A percentile compares a stretch with the other conserved stretches of the same genome.
Evolutionary conservation across 2,888 invertebrate genomes (phyloP).

Genomic region (Drosophila meridionalis): DNA sequence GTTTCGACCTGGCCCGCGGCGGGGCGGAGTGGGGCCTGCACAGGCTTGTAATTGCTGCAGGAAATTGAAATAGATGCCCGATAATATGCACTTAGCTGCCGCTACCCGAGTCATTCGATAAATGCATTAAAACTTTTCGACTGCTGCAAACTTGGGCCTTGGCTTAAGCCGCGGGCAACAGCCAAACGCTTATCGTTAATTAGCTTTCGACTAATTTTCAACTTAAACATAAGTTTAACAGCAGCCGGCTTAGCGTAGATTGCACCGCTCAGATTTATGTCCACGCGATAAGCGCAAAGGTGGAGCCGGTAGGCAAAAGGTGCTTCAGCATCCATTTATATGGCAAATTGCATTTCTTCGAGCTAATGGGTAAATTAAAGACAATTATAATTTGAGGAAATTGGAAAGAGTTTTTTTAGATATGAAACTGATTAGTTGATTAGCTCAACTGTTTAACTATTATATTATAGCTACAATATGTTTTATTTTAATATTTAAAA

Average conservation of each 20-base stretch:
- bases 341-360: slow-evolving; percentile 6
- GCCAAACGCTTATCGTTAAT: slow-evolving; percentile 74
- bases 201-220: slow-evolving; percentile 76
- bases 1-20: slow-evolving; percentile 34
- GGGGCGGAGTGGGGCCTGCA: neutral
- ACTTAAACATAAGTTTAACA: slow-evolving; percentile 71
- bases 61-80: slow-evolving; percentile 81
- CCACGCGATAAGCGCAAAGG: slow-evolving; percentile 14
- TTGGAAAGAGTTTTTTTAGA: neutral
- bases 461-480: neutral
- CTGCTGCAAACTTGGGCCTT: slow-evolving; percentile 40
- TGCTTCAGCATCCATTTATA: neutral
- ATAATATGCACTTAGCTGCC: slow-evolving; percentile 74
- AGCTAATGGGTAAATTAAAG: slow-evolving; percentile 2
- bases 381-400: neutral
- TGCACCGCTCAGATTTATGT: slow-evolving; percentile 48
- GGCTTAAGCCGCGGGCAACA: slow-evolving; percentile 38
- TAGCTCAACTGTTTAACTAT: neutral
- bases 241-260: slow-evolving; percentile 47
- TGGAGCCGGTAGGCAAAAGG: neutral
- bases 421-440: neutral
- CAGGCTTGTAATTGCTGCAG: slow-evolving; percentile 68
- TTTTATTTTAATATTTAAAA: neutral
- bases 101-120: slow-evolving; percentile 70
- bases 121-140: slow-evolving; percentile 76